Conservation (phyloP, 2,888 invertebrate species). For the Eilema sororculum region DNA sequence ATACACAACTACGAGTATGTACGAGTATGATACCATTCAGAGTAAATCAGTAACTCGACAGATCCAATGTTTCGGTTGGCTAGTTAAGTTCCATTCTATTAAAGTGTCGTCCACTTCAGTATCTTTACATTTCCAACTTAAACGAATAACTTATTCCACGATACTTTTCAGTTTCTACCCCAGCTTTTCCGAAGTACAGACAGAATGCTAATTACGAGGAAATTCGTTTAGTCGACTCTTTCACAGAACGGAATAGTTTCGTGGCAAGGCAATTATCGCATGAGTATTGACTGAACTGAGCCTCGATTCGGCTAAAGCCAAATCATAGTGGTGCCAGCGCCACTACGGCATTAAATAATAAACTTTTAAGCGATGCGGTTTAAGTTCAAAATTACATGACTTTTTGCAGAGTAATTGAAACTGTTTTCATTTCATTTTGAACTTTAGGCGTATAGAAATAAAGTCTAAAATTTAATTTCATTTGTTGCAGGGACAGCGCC, state of each 20-base stretch:
- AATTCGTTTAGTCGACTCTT: constrained; percentile 43
- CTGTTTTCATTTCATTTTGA: no score
- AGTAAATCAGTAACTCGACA: neutral
- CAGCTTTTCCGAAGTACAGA: constrained; percentile 29
- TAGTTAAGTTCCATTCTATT: constrained; percentile 5
- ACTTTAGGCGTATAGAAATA: no score
- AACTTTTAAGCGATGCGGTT: no score
- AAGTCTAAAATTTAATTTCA: no score
- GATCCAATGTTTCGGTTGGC: neutral
- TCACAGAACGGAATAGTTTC: constrained; percentile 30
- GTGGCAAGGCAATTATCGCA: constrained; percentile 31
- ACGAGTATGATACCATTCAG: neutral
- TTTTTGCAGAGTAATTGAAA: no score
- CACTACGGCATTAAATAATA: no score
- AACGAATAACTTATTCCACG: constrained; percentile 19
- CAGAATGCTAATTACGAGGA: constrained; percentile 42
- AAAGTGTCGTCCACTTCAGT: constrained; percentile 23
- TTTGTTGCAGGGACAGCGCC: no score
- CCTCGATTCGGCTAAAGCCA: no score
- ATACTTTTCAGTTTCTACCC: constrained; percentile 30
- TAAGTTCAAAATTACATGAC: no score
- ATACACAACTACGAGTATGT: no score
- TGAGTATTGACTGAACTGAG: neutral
- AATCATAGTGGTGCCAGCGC: no score
- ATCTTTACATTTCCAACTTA: constrained; percentile 4